These are phyloP conservation scores for Argyrosomus japonicus DNA, from an alignment of 2,113 vertebrate species.

Conservation along the genomic window DNA sequence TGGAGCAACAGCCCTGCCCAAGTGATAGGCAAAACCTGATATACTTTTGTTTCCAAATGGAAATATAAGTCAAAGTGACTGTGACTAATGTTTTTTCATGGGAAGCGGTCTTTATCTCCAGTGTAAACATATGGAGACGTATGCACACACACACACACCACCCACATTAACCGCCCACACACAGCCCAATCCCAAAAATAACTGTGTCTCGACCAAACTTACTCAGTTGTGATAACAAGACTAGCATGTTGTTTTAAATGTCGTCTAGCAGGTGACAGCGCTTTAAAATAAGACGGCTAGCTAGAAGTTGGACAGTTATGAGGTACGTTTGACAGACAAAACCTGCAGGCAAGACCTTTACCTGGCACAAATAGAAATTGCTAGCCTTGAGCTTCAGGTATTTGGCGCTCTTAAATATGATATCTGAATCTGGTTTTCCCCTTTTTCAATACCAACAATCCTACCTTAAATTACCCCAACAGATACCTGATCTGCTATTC, in stretches of 20 bases:
- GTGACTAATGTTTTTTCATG: conserved; percentile 35
- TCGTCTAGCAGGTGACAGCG: neutral
- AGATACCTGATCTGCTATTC: conserved; percentile 31
- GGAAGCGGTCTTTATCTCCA: conserved; percentile 29
- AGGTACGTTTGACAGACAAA: neutral
- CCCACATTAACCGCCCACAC: conserved; percentile 29
- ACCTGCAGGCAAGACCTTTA: neutral
- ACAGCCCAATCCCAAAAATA: conserved; percentile 33
- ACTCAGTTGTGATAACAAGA: conserved; percentile 22
- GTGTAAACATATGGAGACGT: conserved; percentile 19
- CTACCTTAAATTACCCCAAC: neutral
- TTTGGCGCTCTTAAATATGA: conserved; percentile 1
- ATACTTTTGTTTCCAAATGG: conserved; percentile 12
- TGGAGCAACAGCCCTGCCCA: conserved; percentile 6
- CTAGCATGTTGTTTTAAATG: conserved; percentile 13
- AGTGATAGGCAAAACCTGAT: conserved; percentile 7
- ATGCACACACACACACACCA: neutral
- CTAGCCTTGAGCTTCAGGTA: conserved; percentile 8
- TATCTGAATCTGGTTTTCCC: conserved; percentile 11
- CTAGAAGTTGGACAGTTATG: neutral
- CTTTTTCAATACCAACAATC: conserved; percentile 4
- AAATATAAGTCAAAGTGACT: conserved; percentile 13
- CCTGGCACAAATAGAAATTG: conserved; percentile 11
- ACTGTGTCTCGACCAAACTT: conserved; percentile 9
- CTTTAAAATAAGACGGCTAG: conserved; percentile 11